phyloP scores from a whole-genome alignment of 2,888 invertebrate species.

The Allolobophora icterica region DNA sequence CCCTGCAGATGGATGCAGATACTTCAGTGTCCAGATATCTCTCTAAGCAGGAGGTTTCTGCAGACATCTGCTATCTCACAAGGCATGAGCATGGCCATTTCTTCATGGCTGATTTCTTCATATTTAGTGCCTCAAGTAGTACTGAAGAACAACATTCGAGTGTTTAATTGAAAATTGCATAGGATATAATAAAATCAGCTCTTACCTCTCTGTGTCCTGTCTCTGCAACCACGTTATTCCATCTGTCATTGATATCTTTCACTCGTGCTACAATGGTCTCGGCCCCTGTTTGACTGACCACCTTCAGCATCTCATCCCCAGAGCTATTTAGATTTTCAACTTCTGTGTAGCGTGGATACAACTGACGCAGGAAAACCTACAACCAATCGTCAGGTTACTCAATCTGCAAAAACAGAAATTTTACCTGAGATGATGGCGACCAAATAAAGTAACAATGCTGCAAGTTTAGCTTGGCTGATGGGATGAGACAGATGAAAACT shows the following conservation, averaged over 20 bases:
- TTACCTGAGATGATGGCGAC: neutral
- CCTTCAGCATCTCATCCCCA: constrained; percentile 58
- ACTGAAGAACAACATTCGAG: too few species aligned
- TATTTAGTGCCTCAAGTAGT: too few species aligned
- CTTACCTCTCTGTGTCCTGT: constrained; percentile 62
- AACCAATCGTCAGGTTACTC: neutral
- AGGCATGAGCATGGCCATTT: too few species aligned
- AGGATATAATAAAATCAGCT: neutral
- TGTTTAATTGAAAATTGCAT: too few species aligned
- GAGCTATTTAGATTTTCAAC: constrained; percentile 62
- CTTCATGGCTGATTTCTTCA: too few species aligned
- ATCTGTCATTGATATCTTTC: constrained; percentile 60
- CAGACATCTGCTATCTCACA: too few species aligned
- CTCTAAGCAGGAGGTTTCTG: too few species aligned
- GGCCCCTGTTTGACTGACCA: neutral
- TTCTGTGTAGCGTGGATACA: constrained; percentile 60
- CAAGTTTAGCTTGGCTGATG: neutral
- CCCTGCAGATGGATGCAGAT: too few species aligned
- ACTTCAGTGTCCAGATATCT: too few species aligned
- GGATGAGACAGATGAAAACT: too few species aligned
- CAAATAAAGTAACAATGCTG: neutral
- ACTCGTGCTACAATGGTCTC: constrained; percentile 56
- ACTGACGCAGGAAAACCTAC: constrained; percentile 59
- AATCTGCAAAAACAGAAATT: neutral
- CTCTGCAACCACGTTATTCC: constrained; percentile 59